A percentile compares a stretch with the other conserved stretches of the same genome.
Evolutionary conservation across 2,888 invertebrate species (phyloP).

Genomic region (Acholoe squamosa): DNA sequence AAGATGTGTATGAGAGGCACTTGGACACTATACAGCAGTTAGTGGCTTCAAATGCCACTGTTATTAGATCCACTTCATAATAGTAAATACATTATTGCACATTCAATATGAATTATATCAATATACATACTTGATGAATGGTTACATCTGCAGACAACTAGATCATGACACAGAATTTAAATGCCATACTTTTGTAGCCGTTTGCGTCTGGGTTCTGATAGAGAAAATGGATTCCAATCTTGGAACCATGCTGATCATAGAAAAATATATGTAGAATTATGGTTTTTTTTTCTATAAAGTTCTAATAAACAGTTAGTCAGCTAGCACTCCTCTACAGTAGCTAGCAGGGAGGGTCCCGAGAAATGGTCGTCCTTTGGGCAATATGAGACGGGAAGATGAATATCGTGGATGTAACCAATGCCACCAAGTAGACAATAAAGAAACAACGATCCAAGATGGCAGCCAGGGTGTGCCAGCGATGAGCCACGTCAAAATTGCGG

Average conservation of each 20-base stretch:
- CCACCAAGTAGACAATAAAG: conserved; percentile 63
- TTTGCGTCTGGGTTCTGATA: not conserved
- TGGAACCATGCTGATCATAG: not conserved
- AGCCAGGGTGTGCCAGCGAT: conserved; percentile 61
- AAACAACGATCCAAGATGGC: conserved; percentile 65
- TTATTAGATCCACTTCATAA: not conserved
- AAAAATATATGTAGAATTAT: not conserved
- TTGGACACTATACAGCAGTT: conserved; percentile 13
- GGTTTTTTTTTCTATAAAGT: not conserved
- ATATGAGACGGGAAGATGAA: conserved; percentile 63
- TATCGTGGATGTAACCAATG: conserved; percentile 39
- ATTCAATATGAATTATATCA: not conserved
- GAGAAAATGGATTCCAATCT: not conserved
- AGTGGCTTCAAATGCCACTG: not conserved
- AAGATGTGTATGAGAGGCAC: conserved; percentile 4
- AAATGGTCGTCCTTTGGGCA: not conserved
- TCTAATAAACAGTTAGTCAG: not conserved
- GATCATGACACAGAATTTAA: not conserved
- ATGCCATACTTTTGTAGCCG: not conserved
- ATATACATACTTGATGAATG: not conserved
- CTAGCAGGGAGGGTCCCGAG: not conserved
- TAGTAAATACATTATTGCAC: not conserved
- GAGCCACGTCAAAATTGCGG: conserved; percentile 36
- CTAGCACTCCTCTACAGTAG: not conserved
- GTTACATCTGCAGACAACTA: not conserved